Evolutionary conservation across 2,797 vertebrate species (phyloP), one percentile per base, ranked within the genome.

Genomic region (Schizothorax lantsangensis): DNA sequence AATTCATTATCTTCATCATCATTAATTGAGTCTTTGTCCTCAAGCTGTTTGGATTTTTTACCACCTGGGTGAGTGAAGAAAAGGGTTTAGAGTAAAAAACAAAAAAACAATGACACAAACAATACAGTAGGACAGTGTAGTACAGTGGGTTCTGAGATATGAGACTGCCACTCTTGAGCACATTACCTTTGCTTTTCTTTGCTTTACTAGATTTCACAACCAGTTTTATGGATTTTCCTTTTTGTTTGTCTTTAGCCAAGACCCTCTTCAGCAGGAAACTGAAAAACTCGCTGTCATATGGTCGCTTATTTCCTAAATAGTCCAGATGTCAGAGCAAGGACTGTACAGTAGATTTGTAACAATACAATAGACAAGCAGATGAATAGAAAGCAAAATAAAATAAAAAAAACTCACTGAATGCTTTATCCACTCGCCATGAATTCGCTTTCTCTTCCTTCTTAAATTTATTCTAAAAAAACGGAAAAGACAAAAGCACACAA

Each of bases 401-500:
- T 30, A 30, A 33, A 64, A 71, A 6, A 14, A 83, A 47, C 6
- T 97, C 94, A 99, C 98, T 96, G 91, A 99, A 98, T 85, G 98
- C 98, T 95, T 99, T 99, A 92, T 99, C 98, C 91, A 99, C 95
- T 93, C 98, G 96, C 98, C 98, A 99, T 68, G 96, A 91, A 90
- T 98, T 99, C 72, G 88, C 59, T 90, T 95, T 96, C 91, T 99
- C 98, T 90, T 99, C 98, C 87, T 95, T 97, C 92, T 97, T 99
- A 94, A 99, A 99, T 93, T 99, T 99, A 94, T 97, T 98, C 98
- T 99, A 93, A 89, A 89, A 92, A 30, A 80, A 4, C 90, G 91
- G 83, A 68, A 75, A 40, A 38, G 3, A 86, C 30, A 33, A 62
- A 57, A 79, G n/a, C 2, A 71, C n/a, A 59, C 7, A 6, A 36